Evolutionary conservation across 2,113 vertebrate species (phyloP), one percentile per base, ranked within the genome.

Genomic region (Plotosus lineatus): DNA sequence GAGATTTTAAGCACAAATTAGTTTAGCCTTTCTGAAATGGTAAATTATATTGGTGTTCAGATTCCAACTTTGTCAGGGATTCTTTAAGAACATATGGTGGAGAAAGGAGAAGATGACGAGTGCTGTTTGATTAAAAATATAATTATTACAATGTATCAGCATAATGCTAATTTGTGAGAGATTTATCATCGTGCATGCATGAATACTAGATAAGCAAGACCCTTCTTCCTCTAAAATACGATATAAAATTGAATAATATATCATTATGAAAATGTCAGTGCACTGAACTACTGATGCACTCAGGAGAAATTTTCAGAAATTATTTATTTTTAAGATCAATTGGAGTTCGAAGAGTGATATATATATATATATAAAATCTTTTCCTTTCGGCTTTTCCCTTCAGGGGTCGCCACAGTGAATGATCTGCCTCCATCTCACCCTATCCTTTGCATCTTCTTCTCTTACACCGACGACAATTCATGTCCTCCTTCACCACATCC

Each of bases 261-360:
- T 75, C 73, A 75, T 75, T 75, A 75, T 75, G 73, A 75, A 75
- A 75, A 56, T 75, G 73, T 56, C 73, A 75, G 33, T 75, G 73
- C 73, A 56, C 73, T 56, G 73, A 75, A 42, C 51, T 42, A 75
- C 51, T 75, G 73, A 56, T 56, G 73, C 73, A 75, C 51, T 75
- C 73, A 26, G 14, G 36, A 36, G 33, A 53, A 3, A 33, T 51
- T 40, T 75, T 28, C 53, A 56, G 31, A 40, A n/a, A 75, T 75
- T 75, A 42, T 74, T 56, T 75, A 40, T 40, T 75, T 75, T 14
- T 74, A 42, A 74, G 9, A 50, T 19, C 38, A 23, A n/a, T 38
- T 51, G 53, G 51, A 55, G 40, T 23, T 75, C 1, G 44, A 53
- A 14, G 31, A 38, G 51, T 60, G 50, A 12, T 17, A 51, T 17